A percentile compares a stretch with the other conserved stretches of the same genome.
These are phyloP conservation scores for Sarcophaga rosellei DNA, from an alignment of 2,888 invertebrate genomes.

Conservation along the genomic window DNA sequence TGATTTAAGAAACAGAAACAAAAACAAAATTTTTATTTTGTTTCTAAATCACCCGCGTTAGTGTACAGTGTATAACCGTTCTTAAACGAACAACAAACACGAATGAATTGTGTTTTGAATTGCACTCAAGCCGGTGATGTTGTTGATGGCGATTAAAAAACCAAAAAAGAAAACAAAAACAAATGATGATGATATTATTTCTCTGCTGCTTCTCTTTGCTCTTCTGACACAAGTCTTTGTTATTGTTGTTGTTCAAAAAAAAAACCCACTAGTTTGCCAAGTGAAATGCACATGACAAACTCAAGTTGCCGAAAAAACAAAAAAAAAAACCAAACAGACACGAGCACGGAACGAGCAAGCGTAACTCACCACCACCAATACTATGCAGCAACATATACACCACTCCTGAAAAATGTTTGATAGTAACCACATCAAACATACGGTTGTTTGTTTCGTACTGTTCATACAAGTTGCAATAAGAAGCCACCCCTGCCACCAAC, in stretches of 20 bases:
- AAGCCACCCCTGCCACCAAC: conserved; percentile 49
- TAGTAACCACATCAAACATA: conserved; percentile 42
- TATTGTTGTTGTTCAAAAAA: conserved; percentile 41
- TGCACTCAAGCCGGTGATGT: conserved; percentile 64
- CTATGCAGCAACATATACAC: background rate
- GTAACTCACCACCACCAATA: conserved; percentile 59
- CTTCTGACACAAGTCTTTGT: conserved; percentile 1
- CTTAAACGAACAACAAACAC: conserved; percentile 74
- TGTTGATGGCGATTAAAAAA: conserved; percentile 2
- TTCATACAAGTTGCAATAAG: conserved; percentile 37
- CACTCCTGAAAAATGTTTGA: background rate
- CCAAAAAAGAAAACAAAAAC: no score
- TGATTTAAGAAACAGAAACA: background rate
- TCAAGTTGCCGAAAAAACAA: conserved; percentile 35
- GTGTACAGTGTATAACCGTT: conserved; percentile 70
- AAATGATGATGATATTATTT: conserved; percentile 27
- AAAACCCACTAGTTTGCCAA: conserved; percentile 63
- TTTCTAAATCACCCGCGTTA: conserved; percentile 53
- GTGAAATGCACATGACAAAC: conserved; percentile 67
- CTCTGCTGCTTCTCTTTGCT: conserved; percentile 8
- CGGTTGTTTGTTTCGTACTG: conserved; percentile 8
- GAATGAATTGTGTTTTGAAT: conserved; percentile 71
- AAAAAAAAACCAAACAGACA: conserved; percentile 35
- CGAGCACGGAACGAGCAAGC: background rate
- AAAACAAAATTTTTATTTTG: conserved; percentile 8